These are phyloP conservation scores for Tortricodes alternella DNA, from an alignment of 2,888 invertebrate genomes.

Conservation along the genomic window DNA sequence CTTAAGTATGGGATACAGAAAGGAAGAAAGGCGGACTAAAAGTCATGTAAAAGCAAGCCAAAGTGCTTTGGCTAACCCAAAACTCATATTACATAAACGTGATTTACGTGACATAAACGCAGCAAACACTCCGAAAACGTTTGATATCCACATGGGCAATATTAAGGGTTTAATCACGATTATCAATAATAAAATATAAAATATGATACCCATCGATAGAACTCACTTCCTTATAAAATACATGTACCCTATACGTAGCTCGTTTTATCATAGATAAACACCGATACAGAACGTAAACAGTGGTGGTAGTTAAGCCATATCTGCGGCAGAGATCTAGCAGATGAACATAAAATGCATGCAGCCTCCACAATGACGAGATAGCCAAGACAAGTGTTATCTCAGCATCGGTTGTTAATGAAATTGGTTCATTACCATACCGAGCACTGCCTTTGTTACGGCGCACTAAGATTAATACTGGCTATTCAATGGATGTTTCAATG, in stretches of 20 bases:
- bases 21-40: no score
- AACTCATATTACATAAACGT: no score
- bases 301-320: slow-evolving; percentile 33
- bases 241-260: background rate
- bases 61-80: no score
- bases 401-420: slow-evolving; percentile 58
- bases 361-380: slow-evolving; percentile 46
- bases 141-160: no score
- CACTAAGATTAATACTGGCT: slow-evolving; percentile 18
- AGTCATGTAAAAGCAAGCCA: no score
- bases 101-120: no score
- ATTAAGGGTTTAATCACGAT: background rate
- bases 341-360: slow-evolving; percentile 49
- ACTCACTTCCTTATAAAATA: background rate
- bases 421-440: slow-evolving; percentile 55
- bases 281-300: slow-evolving; percentile 30
- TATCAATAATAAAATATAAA: background rate
- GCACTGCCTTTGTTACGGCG: slow-evolving; percentile 19
- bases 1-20: no score
- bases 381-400: slow-evolving; percentile 48
- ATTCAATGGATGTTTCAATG: slow-evolving; percentile 1
- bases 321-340: slow-evolving; percentile 46
- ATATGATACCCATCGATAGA: no score
- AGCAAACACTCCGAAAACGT: no score
- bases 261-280: slow-evolving; percentile 8